Evolutionary conservation across 2,113 vertebrate genomes (phyloP), one percentile per base, ranked within the genome.

Genomic region (Xiphias gladius): DNA sequence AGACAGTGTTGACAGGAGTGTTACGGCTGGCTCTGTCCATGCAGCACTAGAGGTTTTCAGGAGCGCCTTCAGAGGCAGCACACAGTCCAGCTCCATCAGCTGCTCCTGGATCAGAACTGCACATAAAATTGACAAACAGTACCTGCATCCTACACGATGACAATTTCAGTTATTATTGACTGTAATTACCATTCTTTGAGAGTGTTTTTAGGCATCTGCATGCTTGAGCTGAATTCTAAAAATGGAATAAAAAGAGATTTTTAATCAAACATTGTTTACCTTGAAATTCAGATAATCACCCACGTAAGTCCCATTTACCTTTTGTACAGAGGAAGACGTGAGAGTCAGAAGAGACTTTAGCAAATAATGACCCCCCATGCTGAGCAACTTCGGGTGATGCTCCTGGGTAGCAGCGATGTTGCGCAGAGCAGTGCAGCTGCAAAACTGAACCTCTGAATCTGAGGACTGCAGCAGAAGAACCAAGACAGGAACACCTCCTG

Each of bases 171-270:
- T 19, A n/a, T n/a, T 4, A 28, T 2, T 37, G n/a, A 39, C 62
- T 54, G 32, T 67, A 73, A 75, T 94, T 96, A 96, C 96, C 95
- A 78, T 92, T 96, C 63, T 89, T 79, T 85, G 94, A 94, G 73
- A 97, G 91, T 75, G 92, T 95, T 75, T 93, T 89, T 57, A 97
- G 92, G 85, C 96, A 96, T 92, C 93, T 89, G 82, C 95, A 96
- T 1, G 96, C 95, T 88, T 96, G 95, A 77, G 93, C 94, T 82
- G 95, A 95, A 90, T 96, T 94, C 96, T 97, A 91, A 48, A 90
- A 84, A 71, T 35, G 19, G 10, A 79, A 68, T 12, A 3, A 72
- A 32, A 41, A 17, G 48, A 7, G 0, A 28, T 72, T 41, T 67
- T 4, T 24, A n/a, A 26, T 32, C 5, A 0, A 43, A 35, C 20